A percentile compares a stretch with the other conserved stretches of the same genome.
These are phyloP conservation scores for Hedya salicella DNA, from an alignment of 2,888 invertebrate species.

Conservation along the genomic window DNA sequence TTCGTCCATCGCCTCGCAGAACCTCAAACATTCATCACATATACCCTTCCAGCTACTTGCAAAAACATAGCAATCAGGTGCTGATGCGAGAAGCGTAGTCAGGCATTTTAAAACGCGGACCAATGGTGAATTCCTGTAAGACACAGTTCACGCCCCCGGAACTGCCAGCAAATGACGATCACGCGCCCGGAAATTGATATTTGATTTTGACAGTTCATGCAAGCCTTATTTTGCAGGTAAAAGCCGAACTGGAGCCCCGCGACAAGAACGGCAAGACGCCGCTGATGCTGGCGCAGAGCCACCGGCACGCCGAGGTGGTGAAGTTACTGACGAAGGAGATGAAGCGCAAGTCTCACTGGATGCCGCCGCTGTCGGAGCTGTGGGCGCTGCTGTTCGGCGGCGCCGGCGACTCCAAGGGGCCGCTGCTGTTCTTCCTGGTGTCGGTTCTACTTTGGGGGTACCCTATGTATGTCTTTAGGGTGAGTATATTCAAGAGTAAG, in stretches of 20 bases:
- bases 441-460: slow-evolving; percentile 96
- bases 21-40: no score
- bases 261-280: slow-evolving; percentile 98
- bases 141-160: no score
- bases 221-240: slow-evolving; percentile 84
- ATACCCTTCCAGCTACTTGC: no score
- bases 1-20: no score
- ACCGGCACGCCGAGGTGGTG: slow-evolving; percentile 94
- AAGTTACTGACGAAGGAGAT: slow-evolving; percentile 92
- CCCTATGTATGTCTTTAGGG: slow-evolving; percentile 95
- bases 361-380: slow-evolving; percentile 94
- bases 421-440: slow-evolving; percentile 92
- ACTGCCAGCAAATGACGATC: no score
- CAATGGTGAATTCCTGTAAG: no score
- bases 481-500: slow-evolving; percentile 61
- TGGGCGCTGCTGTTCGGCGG: slow-evolving; percentile 96
- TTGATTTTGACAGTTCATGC: no score
- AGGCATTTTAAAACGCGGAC: no score
- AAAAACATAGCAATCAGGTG: no score
- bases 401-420: slow-evolving; percentile 95
- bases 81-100: no score
- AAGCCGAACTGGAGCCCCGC: slow-evolving; percentile 92
- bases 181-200: no score
- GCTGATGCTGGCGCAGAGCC: slow-evolving; percentile 94
- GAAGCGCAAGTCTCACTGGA: slow-evolving; percentile 92